A percentile compares a stretch with the other conserved stretches of the same genome.
Evolutionary conservation across 2,113 vertebrate genomes (phyloP).

Genomic region (Dipodomys merriami): DNA sequence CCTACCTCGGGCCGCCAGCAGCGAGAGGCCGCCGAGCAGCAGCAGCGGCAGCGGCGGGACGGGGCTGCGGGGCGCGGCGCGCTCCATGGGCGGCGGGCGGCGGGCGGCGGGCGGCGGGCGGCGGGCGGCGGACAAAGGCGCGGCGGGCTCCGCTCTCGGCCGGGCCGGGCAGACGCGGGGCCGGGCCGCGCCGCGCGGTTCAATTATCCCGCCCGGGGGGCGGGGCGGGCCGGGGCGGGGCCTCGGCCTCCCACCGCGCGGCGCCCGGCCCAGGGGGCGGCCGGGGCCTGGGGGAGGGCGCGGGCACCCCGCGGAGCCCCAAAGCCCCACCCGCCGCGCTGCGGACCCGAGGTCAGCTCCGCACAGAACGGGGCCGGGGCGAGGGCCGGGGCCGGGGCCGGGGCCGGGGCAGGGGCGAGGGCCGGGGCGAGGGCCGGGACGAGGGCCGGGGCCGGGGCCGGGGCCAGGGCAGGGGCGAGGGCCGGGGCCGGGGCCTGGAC

Average conservation of each 20-base stretch:
- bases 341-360: background rate
- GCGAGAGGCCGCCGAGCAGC: conserved; percentile 70
- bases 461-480: too few species aligned
- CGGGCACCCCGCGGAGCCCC: background rate
- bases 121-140: background rate
- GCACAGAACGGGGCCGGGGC: too few species aligned
- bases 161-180: conserved; percentile 69
- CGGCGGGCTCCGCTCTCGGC: conserved; percentile 1
- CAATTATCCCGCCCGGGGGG: conserved; percentile 81
- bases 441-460: too few species aligned
- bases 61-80: conserved; percentile 11
- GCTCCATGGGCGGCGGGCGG: conserved; percentile 67
- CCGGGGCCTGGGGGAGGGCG: too few species aligned
- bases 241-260: too few species aligned
- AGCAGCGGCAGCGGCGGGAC: conserved; percentile 71
- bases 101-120: background rate
- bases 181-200: conserved; percentile 55
- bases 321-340: background rate
- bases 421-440: too few species aligned
- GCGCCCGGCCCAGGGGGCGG: background rate
- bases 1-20: conserved; percentile 80
- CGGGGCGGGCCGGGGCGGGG: conserved; percentile 66
- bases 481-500: too few species aligned
- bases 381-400: too few species aligned
- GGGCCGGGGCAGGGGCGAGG: too few species aligned